These are phyloP conservation scores for Oopsacas minuta DNA, from an alignment of 37 sponge, comb jelly and placozoan species.

Conservation along the genomic window DNA sequence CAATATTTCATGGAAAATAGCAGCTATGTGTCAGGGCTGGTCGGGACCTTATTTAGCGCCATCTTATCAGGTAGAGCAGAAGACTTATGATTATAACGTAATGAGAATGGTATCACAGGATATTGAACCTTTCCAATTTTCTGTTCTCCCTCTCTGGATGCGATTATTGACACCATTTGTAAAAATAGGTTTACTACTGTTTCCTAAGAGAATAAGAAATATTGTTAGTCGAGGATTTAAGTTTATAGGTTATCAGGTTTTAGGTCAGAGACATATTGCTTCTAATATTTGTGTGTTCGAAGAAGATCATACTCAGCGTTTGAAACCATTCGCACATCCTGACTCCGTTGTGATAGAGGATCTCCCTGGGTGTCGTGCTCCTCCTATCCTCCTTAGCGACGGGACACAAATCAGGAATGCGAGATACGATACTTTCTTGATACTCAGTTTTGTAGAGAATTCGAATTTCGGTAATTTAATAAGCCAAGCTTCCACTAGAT, in stretches of 20 bases:
- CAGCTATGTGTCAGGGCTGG: conserved; percentile 44
- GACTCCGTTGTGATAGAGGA: neutral
- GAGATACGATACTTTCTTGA: neutral
- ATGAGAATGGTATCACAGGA: neutral
- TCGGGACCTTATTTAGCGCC: conserved; percentile 46
- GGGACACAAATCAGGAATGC: conserved; percentile 13
- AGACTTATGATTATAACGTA: neutral
- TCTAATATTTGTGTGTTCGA: neutral
- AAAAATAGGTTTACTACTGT: neutral
- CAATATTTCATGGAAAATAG: conserved; percentile 64
- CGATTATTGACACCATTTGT: neutral
- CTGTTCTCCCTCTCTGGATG: neutral
- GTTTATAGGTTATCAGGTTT: neutral
- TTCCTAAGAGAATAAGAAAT: neutral
- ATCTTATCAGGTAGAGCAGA: conserved; percentile 40
- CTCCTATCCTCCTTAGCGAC: conserved; percentile 49
- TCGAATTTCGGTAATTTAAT: neutral
- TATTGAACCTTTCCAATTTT: neutral
- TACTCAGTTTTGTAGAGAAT: neutral
- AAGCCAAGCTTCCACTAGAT: neutral
- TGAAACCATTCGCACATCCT: neutral
- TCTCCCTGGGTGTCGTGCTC: conserved; percentile 57
- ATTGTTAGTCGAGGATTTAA: neutral
- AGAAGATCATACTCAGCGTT: neutral
- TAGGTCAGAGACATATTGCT: neutral